These are phyloP conservation scores for Mactromeris polynyma DNA, from an alignment of 2,888 invertebrate species.

Conservation along the genomic window DNA sequence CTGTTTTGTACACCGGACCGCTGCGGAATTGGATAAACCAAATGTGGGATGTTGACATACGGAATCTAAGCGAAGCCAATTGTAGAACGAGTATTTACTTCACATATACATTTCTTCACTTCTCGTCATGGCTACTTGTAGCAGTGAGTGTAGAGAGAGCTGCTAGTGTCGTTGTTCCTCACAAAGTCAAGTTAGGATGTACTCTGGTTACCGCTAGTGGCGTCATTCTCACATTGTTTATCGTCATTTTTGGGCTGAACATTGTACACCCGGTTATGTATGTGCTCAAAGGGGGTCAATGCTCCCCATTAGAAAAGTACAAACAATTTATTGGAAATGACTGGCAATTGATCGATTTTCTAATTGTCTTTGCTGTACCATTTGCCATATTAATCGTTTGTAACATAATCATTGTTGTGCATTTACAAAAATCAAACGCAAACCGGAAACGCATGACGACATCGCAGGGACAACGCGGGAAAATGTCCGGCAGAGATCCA, in stretches of 20 bases:
- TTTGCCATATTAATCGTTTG: conserved; percentile 40
- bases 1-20: conserved; percentile 78
- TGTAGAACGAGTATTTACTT: conserved; percentile 75
- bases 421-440: conserved; percentile 30
- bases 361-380: conserved; percentile 45
- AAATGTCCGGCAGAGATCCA: conserved; percentile 18
- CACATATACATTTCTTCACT: conserved; percentile 76
- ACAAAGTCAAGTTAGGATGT: conserved; percentile 74
- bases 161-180: conserved; percentile 77
- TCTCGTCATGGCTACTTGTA: conserved; percentile 81
- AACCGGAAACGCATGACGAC: conserved; percentile 40
- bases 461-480: conserved; percentile 2
- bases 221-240: conserved; percentile 11
- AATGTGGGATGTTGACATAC: conserved; percentile 67
- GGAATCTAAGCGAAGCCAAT: conserved; percentile 50
- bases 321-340: conserved; percentile 46
- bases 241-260: conserved; percentile 16
- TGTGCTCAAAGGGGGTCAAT: conserved; percentile 27
- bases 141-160: conserved; percentile 80
- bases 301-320: conserved; percentile 55
- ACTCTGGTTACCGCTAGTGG: conserved; percentile 60
- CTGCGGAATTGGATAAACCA: conserved; percentile 71
- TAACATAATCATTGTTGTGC: conserved; percentile 50
- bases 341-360: conserved; percentile 50
- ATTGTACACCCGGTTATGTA: conserved; percentile 21